Conservation (phyloP, 2,113 vertebrate genomes). For the Sorex araneus region DNA sequence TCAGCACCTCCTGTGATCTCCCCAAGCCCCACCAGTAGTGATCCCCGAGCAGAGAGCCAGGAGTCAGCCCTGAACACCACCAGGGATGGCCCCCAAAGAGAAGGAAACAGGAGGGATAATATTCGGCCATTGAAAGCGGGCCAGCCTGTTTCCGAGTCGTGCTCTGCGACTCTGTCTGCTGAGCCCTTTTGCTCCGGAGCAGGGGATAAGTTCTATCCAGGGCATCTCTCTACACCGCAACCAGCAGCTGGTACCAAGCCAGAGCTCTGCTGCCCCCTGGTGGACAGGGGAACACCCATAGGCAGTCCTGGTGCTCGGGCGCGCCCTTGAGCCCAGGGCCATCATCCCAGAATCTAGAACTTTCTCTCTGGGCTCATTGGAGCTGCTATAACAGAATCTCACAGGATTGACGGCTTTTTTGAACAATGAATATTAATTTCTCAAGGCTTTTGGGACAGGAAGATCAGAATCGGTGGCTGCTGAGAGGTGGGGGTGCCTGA, state of each 20-base stretch:
- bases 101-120: no score
- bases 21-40: no score
- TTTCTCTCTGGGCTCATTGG: not conserved
- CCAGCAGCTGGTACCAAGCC: not conserved
- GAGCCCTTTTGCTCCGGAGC: not conserved
- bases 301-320: not conserved
- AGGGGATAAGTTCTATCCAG: no score
- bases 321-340: not conserved
- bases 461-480: not conserved
- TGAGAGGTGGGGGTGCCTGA: not conserved
- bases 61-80: no score
- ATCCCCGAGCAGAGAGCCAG: no score
- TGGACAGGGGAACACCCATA: constrained; percentile 35
- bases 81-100: no score
- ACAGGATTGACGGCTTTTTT: not conserved
- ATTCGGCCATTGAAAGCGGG: not conserved
- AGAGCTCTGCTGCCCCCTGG: constrained; percentile 67
- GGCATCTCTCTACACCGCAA: no score
- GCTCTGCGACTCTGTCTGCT: not conserved
- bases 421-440: not conserved
- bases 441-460: not conserved
- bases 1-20: no score
- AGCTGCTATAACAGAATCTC: not conserved
- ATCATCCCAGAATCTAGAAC: constrained; percentile 10
- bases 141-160: not conserved